Conservation (phyloP, 1,140 invertebrate genomes). For the Drosophila baimaii region DNA sequence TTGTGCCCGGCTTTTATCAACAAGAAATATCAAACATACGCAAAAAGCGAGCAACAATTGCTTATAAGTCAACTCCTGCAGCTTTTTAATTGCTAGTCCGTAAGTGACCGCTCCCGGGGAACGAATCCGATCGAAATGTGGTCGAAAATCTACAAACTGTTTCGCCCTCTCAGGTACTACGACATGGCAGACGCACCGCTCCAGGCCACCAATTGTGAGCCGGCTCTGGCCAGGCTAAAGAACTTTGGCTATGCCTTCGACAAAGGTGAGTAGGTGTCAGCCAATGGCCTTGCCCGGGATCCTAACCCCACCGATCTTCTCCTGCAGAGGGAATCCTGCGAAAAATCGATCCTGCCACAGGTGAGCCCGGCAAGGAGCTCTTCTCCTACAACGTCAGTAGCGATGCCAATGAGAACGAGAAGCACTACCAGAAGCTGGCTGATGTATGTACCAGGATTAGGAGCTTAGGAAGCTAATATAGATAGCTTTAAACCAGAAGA, state of each 20-base stretch:
- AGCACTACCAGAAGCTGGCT: conserved; percentile 89
- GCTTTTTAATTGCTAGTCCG: conserved; percentile 13
- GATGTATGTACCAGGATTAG: conserved; percentile 84
- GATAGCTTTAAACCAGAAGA: no score
- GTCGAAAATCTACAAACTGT: neutral
- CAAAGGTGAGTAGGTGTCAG: conserved; percentile 37
- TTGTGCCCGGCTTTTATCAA: conserved; percentile 13
- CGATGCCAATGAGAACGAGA: conserved; percentile 88
- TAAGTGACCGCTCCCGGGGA: conserved; percentile 10
- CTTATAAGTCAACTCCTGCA: conserved; percentile 10
- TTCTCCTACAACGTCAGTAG: conserved; percentile 87
- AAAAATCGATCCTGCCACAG: conserved; percentile 85
- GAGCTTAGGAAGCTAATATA: neutral
- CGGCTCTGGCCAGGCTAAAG: conserved; percentile 53
- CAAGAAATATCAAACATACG: conserved; percentile 26
- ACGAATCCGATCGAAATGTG: neutral
- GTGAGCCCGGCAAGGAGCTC: conserved; percentile 85
- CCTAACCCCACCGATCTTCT: no score
- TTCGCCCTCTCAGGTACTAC: neutral
- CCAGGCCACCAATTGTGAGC: conserved; percentile 26
- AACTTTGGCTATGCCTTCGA: conserved; percentile 78
- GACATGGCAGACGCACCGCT: conserved; percentile 24
- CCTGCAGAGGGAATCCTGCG: conserved; percentile 86
- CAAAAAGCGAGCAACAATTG: conserved; percentile 10
- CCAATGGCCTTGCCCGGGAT: neutral